phyloP scores from a whole-genome alignment of 2,888 invertebrate genomes.

The Deroplatys truncata region DNA sequence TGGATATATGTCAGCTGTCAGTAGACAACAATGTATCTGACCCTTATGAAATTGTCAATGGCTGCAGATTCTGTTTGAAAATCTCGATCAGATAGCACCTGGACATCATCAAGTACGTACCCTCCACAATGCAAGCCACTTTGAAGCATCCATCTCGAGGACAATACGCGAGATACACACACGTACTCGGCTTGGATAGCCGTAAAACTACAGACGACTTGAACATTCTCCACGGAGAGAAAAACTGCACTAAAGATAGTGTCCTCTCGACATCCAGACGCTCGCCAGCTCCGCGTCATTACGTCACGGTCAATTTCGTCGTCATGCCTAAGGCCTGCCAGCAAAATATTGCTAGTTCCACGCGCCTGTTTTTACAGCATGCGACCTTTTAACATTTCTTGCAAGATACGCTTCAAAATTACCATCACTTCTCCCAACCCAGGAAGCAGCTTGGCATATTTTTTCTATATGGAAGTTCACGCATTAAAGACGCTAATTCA shows the following conservation, averaged over 20 bases:
- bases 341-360: neutral
- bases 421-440: too few species aligned
- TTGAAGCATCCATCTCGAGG: constrained; percentile 30
- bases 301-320: neutral
- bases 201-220: constrained; percentile 21
- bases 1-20: too few species aligned
- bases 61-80: too few species aligned
- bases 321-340: neutral
- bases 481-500: too few species aligned
- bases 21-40: too few species aligned
- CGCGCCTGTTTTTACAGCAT: too few species aligned
- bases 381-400: too few species aligned
- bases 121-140: constrained; percentile 32
- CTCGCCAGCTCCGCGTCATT: neutral
- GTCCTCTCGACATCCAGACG: neutral
- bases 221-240: constrained; percentile 7
- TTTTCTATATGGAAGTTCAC: too few species aligned
- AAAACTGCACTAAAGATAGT: neutral
- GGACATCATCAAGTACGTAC: constrained; percentile 1
- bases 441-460: too few species aligned
- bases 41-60: too few species aligned
- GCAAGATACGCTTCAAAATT: too few species aligned
- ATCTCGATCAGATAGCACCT: too few species aligned
- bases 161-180: constrained; percentile 31
- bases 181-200: constrained; percentile 29